Evolutionary conservation across 23 tunicate species (phyloP).

Genomic region (Oikopleura dioica): DNA sequence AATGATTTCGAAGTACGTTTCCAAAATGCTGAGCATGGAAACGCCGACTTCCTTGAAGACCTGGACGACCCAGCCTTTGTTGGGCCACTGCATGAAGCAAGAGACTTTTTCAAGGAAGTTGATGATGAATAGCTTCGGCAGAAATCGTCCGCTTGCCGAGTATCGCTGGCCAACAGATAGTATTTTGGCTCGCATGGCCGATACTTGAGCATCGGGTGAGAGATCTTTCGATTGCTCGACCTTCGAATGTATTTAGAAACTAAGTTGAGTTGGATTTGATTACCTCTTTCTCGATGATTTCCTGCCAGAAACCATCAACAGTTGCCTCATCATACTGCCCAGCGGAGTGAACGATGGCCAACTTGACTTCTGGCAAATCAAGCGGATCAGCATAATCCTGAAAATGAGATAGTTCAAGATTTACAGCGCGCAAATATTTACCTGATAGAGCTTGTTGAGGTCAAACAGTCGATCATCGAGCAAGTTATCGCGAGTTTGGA

Average conservation of each 20-base stretch:
- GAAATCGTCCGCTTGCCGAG: not conserved
- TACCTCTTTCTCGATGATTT: constrained; percentile 72
- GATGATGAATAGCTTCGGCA: constrained; percentile 18
- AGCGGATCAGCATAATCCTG: constrained; percentile 74
- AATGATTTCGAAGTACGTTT: constrained; percentile 26
- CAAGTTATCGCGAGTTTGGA: not conserved
- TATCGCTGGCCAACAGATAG: not conserved
- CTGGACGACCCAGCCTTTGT: constrained; percentile 26
- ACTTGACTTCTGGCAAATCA: constrained; percentile 65
- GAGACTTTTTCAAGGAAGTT: constrained; percentile 39
- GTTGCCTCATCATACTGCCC: constrained; percentile 58
- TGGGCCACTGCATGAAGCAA: constrained; percentile 30
- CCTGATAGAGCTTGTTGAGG: not conserved
- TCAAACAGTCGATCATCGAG: not conserved
- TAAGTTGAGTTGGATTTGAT: not conserved
- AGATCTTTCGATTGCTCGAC: not conserved
- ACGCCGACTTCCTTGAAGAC: constrained; percentile 30
- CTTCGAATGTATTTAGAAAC: not conserved
- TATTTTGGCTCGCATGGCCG: not conserved
- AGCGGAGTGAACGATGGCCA: constrained; percentile 70
- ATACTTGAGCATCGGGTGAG: not conserved
- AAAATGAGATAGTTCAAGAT: too few species aligned
- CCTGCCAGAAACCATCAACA: constrained; percentile 80
- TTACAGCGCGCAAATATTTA: too few species aligned
- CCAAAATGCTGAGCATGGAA: constrained; percentile 20